phyloP scores from a whole-genome alignment of 1,140 invertebrate genomes.

The Drosophila micromelanica region DNA sequence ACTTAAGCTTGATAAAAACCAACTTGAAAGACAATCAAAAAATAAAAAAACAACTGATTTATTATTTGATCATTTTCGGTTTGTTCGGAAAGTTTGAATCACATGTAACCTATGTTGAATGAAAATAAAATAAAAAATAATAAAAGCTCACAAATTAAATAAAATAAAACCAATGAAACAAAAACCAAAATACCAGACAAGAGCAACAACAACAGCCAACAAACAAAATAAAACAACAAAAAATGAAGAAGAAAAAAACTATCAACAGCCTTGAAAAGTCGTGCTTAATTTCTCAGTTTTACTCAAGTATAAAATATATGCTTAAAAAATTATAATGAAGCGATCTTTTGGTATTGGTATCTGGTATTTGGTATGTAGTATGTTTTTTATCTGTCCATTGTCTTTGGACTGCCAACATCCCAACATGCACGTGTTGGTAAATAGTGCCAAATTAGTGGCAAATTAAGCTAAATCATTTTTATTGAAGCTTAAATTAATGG shows the following conservation, averaged over 20 bases:
- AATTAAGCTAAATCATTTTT: conserved; percentile 56
- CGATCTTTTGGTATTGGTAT: conserved; percentile 37
- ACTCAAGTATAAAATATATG: conserved; percentile 78
- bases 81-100: conserved; percentile 26
- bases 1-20: conserved; percentile 4
- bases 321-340: conserved; percentile 76
- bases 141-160: conserved; percentile 65
- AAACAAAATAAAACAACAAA: conserved; percentile 33
- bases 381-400: conserved; percentile 45
- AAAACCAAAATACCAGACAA: conserved; percentile 58
- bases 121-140: conserved; percentile 39
- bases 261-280: conserved; percentile 70
- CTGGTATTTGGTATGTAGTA: conserved; percentile 23
- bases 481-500: conserved; percentile 44
- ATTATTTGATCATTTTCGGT: conserved; percentile 49
- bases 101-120: conserved; percentile 42
- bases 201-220: conserved; percentile 41
- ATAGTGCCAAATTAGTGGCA: conserved; percentile 53
- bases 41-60: conserved; percentile 53
- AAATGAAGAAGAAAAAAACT: conserved; percentile 13
- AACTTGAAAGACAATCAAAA: not conserved
- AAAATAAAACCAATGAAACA: conserved; percentile 60
- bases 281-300: conserved; percentile 79
- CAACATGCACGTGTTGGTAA: conserved; percentile 9
- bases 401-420: conserved; percentile 15